phyloP scores from a whole-genome alignment of 2,888 invertebrate genomes.

The Clunio marinus region DNA sequence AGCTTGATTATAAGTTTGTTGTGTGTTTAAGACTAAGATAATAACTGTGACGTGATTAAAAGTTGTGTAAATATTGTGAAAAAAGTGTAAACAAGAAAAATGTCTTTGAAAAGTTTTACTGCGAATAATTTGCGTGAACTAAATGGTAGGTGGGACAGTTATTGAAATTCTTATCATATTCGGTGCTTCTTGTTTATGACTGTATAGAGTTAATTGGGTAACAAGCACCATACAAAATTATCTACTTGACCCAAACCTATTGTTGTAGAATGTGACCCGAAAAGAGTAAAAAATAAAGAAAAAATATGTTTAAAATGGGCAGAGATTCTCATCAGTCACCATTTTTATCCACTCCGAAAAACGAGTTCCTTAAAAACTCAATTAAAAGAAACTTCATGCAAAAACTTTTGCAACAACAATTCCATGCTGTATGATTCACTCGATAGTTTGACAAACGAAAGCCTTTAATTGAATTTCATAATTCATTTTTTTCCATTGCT shows the following conservation, averaged over 20 bases:
- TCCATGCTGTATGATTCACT: not conserved
- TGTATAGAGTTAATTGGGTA: not conserved
- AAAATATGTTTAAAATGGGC: too few species aligned
- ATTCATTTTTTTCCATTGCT: too few species aligned
- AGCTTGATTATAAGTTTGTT: not conserved
- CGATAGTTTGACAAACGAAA: not conserved
- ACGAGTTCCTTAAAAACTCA: not conserved
- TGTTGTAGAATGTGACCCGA: not conserved
- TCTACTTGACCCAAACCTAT: not conserved
- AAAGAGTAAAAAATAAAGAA: not conserved
- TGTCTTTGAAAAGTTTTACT: slow-evolving; percentile 28
- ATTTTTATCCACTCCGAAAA: not conserved
- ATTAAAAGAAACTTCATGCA: not conserved
- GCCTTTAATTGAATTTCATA: not conserved
- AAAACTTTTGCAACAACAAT: not conserved
- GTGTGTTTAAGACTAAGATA: not conserved
- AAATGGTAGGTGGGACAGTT: slow-evolving; percentile 8
- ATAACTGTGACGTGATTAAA: not conserved
- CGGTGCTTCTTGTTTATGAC: not conserved
- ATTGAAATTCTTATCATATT: not conserved
- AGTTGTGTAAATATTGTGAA: not conserved
- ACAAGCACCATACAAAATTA: not conserved
- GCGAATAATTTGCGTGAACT: slow-evolving; percentile 21
- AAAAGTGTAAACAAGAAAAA: slow-evolving; percentile 5
- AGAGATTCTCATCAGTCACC: too few species aligned